Conservation (phyloP, 2,113 vertebrate genomes). For the Nothoprocta pentlandii region DNA sequence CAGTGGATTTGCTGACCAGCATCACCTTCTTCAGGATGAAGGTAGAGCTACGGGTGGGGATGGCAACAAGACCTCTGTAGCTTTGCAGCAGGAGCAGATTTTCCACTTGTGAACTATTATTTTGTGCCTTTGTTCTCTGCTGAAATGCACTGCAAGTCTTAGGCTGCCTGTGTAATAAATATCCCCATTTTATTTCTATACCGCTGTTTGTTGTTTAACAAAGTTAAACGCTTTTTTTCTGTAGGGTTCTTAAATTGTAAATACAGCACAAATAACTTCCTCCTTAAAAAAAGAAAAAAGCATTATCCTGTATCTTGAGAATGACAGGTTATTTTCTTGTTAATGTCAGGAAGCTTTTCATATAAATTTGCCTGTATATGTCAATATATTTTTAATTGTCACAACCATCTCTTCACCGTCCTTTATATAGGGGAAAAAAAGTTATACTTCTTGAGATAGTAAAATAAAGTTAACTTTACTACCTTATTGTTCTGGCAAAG, state of each 20-base stretch:
- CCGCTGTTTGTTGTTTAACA: not conserved
- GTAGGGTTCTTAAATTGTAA: not conserved
- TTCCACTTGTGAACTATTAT: not conserved
- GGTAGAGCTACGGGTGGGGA: slow-evolving; percentile 74
- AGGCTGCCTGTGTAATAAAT: not conserved
- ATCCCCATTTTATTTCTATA: not conserved
- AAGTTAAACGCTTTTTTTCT: not conserved
- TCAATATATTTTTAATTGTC: not conserved
- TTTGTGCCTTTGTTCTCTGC: not conserved
- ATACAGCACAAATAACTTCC: not conserved
- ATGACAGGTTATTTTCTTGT: not conserved
- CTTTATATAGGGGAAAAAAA: not conserved
- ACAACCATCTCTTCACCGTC: not conserved
- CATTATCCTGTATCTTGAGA: not conserved
- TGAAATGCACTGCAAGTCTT: not conserved
- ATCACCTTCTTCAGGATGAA: slow-evolving; percentile 99
- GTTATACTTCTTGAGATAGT: no score
- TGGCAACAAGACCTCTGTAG: not conserved
- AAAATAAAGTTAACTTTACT: no score
- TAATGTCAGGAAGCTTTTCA: not conserved
- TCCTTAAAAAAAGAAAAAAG: not conserved
- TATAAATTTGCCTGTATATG: not conserved
- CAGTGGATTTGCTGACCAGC: slow-evolving; percentile 97
- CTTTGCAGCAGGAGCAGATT: not conserved
- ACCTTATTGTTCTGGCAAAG: not conserved